A percentile compares a stretch with the other conserved stretches of the same genome.
These are phyloP conservation scores for Cliona cf. orientalis DNA, from an alignment of 37 sponge, comb jelly and placozoan species.

Conservation along the genomic window DNA sequence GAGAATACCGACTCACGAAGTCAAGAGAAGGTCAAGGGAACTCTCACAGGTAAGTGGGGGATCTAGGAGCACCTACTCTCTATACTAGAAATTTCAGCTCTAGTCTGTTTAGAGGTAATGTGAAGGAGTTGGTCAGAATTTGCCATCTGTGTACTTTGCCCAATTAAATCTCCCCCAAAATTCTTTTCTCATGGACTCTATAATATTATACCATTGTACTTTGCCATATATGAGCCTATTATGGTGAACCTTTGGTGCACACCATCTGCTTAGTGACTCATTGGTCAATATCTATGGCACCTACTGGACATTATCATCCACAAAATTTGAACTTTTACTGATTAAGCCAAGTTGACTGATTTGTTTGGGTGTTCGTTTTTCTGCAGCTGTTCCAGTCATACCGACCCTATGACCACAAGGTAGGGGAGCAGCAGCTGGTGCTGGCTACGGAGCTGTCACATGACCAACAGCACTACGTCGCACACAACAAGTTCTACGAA, in stretches of 20 bases:
- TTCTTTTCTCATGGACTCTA: too few species aligned
- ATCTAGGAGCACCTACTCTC: too few species aligned
- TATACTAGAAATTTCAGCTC: not conserved
- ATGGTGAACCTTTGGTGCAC: too few species aligned
- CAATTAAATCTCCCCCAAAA: too few species aligned
- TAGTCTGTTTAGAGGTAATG: not conserved
- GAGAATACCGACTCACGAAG: conserved; percentile 87
- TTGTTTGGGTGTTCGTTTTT: conserved; percentile 24
- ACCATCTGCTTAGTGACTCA: not conserved
- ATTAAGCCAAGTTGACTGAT: too few species aligned
- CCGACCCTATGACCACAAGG: conserved; percentile 65
- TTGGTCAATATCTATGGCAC: not conserved
- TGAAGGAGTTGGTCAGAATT: not conserved
- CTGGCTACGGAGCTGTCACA: conserved; percentile 91
- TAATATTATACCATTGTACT: too few species aligned
- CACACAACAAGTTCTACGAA: conserved; percentile 95
- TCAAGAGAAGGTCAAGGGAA: conserved; percentile 25
- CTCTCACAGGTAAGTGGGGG: conserved; percentile 71
- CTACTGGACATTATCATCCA: not conserved
- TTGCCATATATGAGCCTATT: too few species aligned
- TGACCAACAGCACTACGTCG: conserved; percentile 84
- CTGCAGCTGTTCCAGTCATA: conserved; percentile 86
- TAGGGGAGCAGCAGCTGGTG: conserved; percentile 71
- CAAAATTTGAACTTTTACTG: too few species aligned
- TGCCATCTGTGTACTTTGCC: not conserved